Conservation (phyloP, 2,797 vertebrate species). For the Pseudochirops cupreus region DNA sequence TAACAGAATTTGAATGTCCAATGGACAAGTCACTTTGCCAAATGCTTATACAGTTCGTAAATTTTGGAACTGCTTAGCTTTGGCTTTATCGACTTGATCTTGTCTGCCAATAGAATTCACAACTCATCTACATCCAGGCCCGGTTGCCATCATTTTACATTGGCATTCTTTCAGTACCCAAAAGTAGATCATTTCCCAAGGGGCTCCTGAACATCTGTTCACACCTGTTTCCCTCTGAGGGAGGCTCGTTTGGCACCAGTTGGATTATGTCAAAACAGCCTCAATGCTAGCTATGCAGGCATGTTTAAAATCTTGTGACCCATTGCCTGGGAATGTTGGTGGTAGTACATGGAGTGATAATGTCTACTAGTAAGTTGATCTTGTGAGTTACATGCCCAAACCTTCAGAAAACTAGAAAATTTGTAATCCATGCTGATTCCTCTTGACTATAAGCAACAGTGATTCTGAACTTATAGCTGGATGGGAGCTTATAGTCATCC, state of each 20-base stretch:
- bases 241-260: not conserved
- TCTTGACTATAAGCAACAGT: not conserved
- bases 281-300: not conserved
- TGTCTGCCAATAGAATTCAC: not conserved
- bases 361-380: not conserved
- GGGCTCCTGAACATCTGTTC: not conserved
- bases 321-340: not conserved
- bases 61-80: not conserved
- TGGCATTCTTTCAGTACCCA: not conserved
- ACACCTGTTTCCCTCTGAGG: not conserved
- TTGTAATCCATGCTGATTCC: not conserved
- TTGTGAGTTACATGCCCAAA: not conserved
- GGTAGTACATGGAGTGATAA: not conserved
- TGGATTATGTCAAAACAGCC: not conserved
- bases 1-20: not conserved
- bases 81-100: not conserved
- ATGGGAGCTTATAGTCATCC: not conserved
- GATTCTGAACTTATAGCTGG: not conserved
- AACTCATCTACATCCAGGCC: not conserved
- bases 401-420: not conserved
- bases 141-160: not conserved
- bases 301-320: not conserved
- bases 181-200: not conserved
- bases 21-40: not conserved
- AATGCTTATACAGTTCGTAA: not conserved